These are phyloP conservation scores for Psammodynastes pulverulentus DNA, from an alignment of 2,113 vertebrate species.

Conservation along the genomic window DNA sequence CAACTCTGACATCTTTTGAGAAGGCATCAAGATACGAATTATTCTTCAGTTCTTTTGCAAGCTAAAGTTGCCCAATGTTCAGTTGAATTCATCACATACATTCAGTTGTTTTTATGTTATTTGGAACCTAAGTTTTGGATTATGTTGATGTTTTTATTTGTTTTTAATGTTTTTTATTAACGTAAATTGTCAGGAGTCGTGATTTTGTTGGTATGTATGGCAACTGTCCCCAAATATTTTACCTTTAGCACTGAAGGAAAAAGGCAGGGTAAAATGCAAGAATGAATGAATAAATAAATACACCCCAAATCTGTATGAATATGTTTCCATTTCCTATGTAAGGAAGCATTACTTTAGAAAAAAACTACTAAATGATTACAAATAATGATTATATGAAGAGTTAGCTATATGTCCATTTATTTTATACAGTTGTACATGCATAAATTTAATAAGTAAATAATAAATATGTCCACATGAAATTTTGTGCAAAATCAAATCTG, in stretches of 20 bases:
- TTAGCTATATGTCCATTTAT: not conserved
- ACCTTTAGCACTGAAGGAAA: not conserved
- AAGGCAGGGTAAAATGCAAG: not conserved
- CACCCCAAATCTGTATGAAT: not conserved
- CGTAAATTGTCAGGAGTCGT: not conserved
- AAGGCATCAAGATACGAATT: not conserved
- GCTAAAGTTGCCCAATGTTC: not conserved
- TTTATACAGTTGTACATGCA: not conserved
- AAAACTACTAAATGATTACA: not conserved
- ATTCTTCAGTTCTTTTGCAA: not conserved
- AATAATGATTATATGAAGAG: not conserved
- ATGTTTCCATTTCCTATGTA: not conserved
- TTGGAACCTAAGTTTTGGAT: not conserved
- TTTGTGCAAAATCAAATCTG: not conserved
- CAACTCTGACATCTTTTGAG: not conserved
- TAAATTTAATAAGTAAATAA: not conserved
- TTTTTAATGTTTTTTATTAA: not conserved
- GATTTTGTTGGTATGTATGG: not conserved
- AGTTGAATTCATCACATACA: not conserved
- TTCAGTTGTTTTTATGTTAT: not conserved
- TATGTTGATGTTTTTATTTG: not conserved
- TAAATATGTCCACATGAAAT: not conserved
- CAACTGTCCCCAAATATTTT: not conserved
- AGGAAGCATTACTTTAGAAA: not conserved
- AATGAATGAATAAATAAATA: not conserved